phyloP scores from a whole-genome alignment of 2,113 vertebrate species.

The Coreoperca whiteheadi region DNA sequence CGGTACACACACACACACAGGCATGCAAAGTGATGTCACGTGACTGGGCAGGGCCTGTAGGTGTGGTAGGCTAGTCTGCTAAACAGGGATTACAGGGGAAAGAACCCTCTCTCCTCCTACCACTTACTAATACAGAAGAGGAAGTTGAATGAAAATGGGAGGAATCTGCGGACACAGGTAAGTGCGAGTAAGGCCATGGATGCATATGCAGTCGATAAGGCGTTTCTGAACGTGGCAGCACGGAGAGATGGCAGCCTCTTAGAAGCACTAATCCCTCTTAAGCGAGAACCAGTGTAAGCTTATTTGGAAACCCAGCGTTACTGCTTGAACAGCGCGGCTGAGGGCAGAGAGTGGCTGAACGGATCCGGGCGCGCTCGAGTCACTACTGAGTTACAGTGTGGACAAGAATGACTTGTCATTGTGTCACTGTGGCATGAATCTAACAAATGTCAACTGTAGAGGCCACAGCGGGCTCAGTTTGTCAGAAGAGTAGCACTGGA shows the following conservation, averaged over 20 bases:
- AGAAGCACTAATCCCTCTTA: slow-evolving; percentile 71
- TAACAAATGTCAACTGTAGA: neutral
- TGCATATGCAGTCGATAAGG: accelerated
- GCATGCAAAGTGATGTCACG: slow-evolving; percentile 75
- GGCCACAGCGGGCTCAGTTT: neutral
- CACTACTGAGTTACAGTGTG: neutral
- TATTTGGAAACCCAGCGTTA: slow-evolving; percentile 59
- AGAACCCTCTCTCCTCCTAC: slow-evolving; percentile 17
- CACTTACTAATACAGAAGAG: neutral
- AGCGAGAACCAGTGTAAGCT: slow-evolving; percentile 60
- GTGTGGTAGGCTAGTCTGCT: slow-evolving; percentile 65
- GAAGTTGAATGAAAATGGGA: slow-evolving; percentile 46
- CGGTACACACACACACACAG: slow-evolving; percentile 37
- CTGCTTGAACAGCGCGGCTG: slow-evolving; percentile 46
- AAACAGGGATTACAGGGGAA: slow-evolving; percentile 72
- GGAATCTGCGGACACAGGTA: slow-evolving; percentile 45
- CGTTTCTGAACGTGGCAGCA: neutral
- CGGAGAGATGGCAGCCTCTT: slow-evolving; percentile 8
- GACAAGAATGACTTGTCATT: neutral
- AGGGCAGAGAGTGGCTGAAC: neutral
- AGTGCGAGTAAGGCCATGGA: neutral
- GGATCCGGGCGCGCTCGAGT: neutral
- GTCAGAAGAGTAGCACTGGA: neutral
- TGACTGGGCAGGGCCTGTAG: slow-evolving; percentile 76
- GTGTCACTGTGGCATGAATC: neutral